A percentile compares a stretch with the other conserved stretches of the same genome.
Conservation (phyloP, 1,140 invertebrate genomes). For the Pomphorhynchus laevis region DNA sequence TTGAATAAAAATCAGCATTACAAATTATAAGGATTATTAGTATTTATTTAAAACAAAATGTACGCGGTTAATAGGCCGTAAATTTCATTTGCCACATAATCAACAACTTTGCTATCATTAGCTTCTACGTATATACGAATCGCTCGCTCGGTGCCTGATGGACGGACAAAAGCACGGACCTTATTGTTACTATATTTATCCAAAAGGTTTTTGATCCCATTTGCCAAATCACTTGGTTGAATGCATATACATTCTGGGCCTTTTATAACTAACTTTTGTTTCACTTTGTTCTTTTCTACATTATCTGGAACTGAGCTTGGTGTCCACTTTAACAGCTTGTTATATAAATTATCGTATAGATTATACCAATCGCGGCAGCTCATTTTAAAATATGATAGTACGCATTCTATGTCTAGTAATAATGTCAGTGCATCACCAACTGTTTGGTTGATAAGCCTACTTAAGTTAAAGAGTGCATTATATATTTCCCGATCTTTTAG, state of each 20-base stretch:
- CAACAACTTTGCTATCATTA: constrained; percentile 25
- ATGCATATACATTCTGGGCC: constrained; percentile 45
- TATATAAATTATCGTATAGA: constrained; percentile 45
- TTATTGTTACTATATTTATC: constrained; percentile 25
- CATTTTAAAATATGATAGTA: constrained; percentile 43
- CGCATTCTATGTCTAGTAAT: constrained; percentile 57
- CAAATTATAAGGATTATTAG: neutral
- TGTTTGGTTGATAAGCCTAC: constrained; percentile 54
- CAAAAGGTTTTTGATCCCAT: constrained; percentile 35
- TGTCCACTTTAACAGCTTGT: constrained; percentile 48
- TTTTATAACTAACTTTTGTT: constrained; percentile 41
- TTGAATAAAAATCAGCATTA: no score
- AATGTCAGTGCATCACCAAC: constrained; percentile 87
- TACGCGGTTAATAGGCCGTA: constrained; percentile 1
- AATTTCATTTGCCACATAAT: constrained; percentile 31
- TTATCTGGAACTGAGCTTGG: constrained; percentile 29
- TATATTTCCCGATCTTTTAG: constrained; percentile 21
- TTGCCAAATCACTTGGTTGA: constrained; percentile 41
- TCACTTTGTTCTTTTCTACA: constrained; percentile 15
- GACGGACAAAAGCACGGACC: constrained; percentile 54
- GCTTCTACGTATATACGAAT: constrained; percentile 82
- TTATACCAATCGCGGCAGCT: constrained; percentile 36
- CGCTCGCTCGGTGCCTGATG: constrained; percentile 83
- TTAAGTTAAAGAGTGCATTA: constrained; percentile 28
- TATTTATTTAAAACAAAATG: neutral